Conservation (phyloP, 1,140 invertebrate species). For the Eurosta solidaginis region DNA sequence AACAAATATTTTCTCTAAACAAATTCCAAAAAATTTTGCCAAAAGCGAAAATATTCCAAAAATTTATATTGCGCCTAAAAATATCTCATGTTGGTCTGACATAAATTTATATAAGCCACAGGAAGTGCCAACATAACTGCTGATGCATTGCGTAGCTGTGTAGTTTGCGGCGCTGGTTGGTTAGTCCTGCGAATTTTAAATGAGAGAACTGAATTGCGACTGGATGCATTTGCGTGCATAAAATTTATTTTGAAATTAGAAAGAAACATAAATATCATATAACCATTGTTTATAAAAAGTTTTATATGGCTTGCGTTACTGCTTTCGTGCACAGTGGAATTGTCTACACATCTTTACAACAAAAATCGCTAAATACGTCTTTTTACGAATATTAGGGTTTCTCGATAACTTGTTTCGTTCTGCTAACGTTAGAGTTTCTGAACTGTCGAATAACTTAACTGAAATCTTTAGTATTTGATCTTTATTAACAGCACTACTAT, state of each 20-base stretch:
- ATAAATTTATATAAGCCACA: not conserved
- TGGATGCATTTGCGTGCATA: not conserved
- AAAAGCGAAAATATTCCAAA: not conserved
- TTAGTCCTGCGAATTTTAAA: not conserved
- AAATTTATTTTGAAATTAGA: not conserved
- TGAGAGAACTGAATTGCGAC: not conserved
- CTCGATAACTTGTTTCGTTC: not conserved
- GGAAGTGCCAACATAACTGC: not conserved
- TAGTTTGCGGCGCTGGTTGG: no score
- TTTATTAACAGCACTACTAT: no score
- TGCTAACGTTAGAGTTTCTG: no score
- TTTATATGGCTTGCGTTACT: no score
- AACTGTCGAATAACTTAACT: no score
- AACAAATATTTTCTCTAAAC: not conserved
- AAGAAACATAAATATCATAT: no score
- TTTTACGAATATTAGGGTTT: not conserved
- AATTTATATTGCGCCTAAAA: conserved; percentile 1
- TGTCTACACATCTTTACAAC: conserved; percentile 1
- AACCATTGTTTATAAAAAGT: no score
- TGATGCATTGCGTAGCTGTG: no score
- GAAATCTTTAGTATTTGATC: no score
- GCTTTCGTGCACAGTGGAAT: no score
- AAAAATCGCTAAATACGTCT: no score
- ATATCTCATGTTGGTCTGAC: conserved; percentile 14
- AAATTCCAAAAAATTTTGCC: not conserved